Evolutionary conservation across 2,113 vertebrate species (phyloP).

Genomic region (Cyanoramphus novaezelandiae): DNA sequence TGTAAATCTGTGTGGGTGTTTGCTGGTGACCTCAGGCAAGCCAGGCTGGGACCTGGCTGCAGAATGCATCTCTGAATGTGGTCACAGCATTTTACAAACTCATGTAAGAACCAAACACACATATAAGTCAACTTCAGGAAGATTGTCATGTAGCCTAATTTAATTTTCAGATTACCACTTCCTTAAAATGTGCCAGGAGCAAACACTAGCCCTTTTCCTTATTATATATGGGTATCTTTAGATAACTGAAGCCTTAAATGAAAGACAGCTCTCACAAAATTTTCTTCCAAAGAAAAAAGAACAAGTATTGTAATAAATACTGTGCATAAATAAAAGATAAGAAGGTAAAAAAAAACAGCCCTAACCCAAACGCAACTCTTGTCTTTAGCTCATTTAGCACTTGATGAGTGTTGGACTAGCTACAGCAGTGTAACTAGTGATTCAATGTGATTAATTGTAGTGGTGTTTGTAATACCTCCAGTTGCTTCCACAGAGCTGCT

Average conservation of each 20-base stretch:
- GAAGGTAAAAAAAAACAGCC: background rate
- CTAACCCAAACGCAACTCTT: accelerated
- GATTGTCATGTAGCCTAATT: background rate
- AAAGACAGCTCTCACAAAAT: background rate
- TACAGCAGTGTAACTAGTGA: background rate
- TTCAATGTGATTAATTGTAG: background rate
- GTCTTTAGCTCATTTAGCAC: background rate
- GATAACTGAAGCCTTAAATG: background rate
- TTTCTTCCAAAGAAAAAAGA: background rate
- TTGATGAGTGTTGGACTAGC: background rate
- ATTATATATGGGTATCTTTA: background rate
- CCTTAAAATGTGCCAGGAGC: background rate
- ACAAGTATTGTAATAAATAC: background rate
- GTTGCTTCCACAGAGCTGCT: background rate
- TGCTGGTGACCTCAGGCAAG: background rate
- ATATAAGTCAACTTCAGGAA: background rate
- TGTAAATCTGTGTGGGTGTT: background rate
- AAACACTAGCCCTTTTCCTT: background rate
- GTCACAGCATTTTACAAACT: background rate
- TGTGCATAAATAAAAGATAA: background rate
- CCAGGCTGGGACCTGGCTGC: background rate
- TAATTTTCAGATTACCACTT: background rate
- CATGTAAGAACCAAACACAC: background rate
- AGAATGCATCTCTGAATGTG: background rate
- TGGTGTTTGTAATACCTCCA: background rate